A percentile compares a stretch with the other conserved stretches of the same genome.
Conservation (phyloP, 2,797 vertebrate species). For the Catharus ustulatus region DNA sequence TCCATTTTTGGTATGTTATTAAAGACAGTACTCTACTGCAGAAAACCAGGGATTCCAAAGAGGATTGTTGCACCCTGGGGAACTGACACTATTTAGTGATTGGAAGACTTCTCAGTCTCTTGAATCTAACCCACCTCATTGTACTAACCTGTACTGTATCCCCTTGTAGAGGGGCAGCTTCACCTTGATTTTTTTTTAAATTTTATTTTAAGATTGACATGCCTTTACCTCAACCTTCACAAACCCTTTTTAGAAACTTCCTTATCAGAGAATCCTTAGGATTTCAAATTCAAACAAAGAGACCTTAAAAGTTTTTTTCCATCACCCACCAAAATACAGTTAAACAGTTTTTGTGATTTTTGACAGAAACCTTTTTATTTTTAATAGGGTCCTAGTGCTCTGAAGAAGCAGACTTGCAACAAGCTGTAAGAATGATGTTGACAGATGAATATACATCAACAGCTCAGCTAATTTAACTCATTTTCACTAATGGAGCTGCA, state of each 20-base stretch:
- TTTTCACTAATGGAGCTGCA: not conserved
- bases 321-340: not conserved
- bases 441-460: not conserved
- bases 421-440: not conserved
- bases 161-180: not conserved
- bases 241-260: not conserved
- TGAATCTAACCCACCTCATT: not conserved
- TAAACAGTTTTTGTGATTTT: not conserved
- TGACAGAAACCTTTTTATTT: not conserved
- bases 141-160: not conserved
- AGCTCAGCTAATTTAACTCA: not conserved
- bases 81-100: not conserved
- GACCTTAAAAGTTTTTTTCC: not conserved
- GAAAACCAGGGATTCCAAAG: conserved; percentile 8
- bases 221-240: not conserved
- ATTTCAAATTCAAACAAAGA: not conserved
- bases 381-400: not conserved
- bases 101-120: not conserved
- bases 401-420: not conserved
- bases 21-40: not conserved
- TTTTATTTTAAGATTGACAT: not conserved
- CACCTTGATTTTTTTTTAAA: not conserved
- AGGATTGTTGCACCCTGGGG: not conserved
- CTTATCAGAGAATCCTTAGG: not conserved
- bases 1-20: conserved; percentile 2